A percentile compares a stretch with the other conserved stretches of the same genome.
These are phyloP conservation scores for Seira sanloemensis DNA, from an alignment of 2,888 invertebrate genomes.

Conservation along the genomic window DNA sequence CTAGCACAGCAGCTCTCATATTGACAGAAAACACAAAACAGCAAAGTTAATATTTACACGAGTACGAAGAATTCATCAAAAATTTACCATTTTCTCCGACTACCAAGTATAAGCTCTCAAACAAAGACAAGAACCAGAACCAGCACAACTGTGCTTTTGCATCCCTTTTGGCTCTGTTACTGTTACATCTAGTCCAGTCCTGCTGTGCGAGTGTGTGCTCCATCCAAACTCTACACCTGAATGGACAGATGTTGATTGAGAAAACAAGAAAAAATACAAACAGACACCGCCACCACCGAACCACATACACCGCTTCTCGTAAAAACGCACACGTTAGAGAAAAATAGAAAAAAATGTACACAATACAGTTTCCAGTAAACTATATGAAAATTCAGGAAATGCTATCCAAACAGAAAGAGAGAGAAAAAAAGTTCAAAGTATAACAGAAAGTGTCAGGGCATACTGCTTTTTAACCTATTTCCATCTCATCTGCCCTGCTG, in stretches of 20 bases:
- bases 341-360: too few species aligned
- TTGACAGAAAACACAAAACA: background rate
- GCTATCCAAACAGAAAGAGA: background rate
- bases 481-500: constrained; percentile 25
- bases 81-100: background rate
- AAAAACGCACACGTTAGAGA: too few species aligned
- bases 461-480: background rate
- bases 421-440: background rate
- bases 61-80: constrained; percentile 23
- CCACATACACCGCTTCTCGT: too few species aligned
- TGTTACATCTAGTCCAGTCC: background rate
- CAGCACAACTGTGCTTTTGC: constrained; percentile 15
- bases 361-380: background rate
- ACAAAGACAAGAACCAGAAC: constrained; percentile 18
- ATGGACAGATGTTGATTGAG: constrained; percentile 69
- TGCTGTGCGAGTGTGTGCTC: background rate
- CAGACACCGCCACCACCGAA: constrained; percentile 15
- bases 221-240: constrained; percentile 60
- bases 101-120: background rate
- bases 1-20: background rate
- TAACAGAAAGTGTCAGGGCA: background rate
- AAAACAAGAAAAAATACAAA: constrained; percentile 50
- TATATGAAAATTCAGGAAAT: background rate
- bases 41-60: background rate
- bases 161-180: constrained; percentile 8